Evolutionary conservation across 35 echinoderm and acorn worm genomes (phyloP).

Genomic region (Lytechinus pictus): DNA sequence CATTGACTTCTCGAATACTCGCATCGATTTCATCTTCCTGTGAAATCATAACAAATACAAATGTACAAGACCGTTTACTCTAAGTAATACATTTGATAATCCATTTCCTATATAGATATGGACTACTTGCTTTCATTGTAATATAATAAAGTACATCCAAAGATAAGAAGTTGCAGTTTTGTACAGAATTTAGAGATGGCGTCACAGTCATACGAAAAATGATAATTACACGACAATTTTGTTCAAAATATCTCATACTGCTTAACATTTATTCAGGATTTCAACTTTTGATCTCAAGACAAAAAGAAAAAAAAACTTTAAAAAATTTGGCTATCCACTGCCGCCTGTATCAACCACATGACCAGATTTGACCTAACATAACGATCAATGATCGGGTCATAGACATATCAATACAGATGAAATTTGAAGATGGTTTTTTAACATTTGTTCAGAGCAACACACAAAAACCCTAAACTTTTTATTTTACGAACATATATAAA

Average conservation of each 20-base stretch:
- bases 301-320: background rate
- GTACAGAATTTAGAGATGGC: background rate
- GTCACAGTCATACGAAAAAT: too few relatives aligned
- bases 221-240: too few relatives aligned
- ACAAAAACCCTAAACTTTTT: background rate
- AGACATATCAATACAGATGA: too few relatives aligned
- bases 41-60: background rate
- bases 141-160: background rate
- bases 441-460: background rate
- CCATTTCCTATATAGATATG: background rate
- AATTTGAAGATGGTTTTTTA: background rate
- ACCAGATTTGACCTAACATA: too few relatives aligned
- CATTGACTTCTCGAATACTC: slow-evolving; percentile 87
- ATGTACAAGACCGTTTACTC: background rate
- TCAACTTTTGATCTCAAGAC: too few relatives aligned
- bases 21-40: slow-evolving; percentile 99
- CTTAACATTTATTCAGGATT: too few relatives aligned
- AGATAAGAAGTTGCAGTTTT: background rate
- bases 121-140: background rate
- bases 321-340: too few relatives aligned
- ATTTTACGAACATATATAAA: background rate
- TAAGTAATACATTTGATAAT: background rate
- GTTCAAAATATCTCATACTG: too few relatives aligned
- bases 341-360: too few relatives aligned
- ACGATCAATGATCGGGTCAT: too few relatives aligned